Evolutionary conservation across 2,113 vertebrate species (phyloP), one percentile per base, ranked within the genome.

Genomic region (Tachysurus vachellii): DNA sequence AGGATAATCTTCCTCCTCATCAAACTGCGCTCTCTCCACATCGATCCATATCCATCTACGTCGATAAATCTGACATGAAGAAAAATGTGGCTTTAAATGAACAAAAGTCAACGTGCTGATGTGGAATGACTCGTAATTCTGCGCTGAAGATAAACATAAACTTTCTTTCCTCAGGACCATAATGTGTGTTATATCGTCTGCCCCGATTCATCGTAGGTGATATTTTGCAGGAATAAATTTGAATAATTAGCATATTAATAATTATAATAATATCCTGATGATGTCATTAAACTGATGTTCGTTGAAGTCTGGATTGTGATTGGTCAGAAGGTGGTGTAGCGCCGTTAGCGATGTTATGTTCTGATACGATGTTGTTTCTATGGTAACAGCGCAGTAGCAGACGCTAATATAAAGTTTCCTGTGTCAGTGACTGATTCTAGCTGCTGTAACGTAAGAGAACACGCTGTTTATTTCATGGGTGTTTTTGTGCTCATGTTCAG

Each of bases 1-100:
- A 54, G 75, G 75, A 77, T 77, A 77, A 77, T 77, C 75, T 54
- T 77, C 54, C 75, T 77, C 75, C 28, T 77, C 75, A 77, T 77
- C 50, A 77, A 77, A 54, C 75, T 54, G 50, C 50, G 75, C 47
- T 77, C 47, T 54, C 75, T 77, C 26, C 1, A 12, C 75, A 77
- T 77, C 75, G 75, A 77, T 54, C 75, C 47, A 77, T 26, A 77
- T 77, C 75, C 75, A 54, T 77, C 50, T 47, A 54, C 47, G 26
- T 77, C 75, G 75, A 77, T 77, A 77, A 77, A 77, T 47, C 75
- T 77, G 75, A 77, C 75, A 77, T 50, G 5, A 28, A 77, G 75
- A 77, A 53, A 77, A 77, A 77, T 77, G 75, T 54, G 75, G 26
- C 50, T 77, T 77, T 77, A 77, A 77, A 77, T 16, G 75, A 77